phyloP scores from a whole-genome alignment of 2,888 invertebrate genomes.

The Leptinotarsa haldemani region DNA sequence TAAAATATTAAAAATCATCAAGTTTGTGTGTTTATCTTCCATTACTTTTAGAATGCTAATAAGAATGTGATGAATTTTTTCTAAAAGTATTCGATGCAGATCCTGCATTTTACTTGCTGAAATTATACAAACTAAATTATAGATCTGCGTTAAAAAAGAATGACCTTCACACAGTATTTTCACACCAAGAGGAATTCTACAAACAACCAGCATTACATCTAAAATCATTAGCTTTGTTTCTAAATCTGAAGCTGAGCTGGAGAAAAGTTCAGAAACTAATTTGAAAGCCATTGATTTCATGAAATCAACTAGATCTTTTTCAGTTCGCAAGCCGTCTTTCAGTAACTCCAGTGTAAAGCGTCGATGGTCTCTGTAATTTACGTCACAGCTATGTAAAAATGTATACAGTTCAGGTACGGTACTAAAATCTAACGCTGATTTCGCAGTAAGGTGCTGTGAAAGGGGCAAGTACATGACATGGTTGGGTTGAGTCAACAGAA shows the following conservation, averaged over 20 bases:
- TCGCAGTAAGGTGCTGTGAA: constrained; percentile 64
- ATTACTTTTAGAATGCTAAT: constrained; percentile 48
- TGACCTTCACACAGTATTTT: constrained; percentile 75
- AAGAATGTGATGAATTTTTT: constrained; percentile 48
- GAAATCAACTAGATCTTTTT: constrained; percentile 79
- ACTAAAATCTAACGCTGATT: constrained; percentile 79
- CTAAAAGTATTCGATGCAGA: constrained; percentile 32
- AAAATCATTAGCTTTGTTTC: constrained; percentile 76
- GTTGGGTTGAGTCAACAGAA: constrained; percentile 79
- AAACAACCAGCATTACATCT: constrained; percentile 72
- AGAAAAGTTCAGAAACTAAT: constrained; percentile 79
- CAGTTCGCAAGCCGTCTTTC: constrained; percentile 79
- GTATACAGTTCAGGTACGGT: constrained; percentile 90
- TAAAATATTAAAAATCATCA: constrained; percentile 40
- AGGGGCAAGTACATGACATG: constrained; percentile 82
- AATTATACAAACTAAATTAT: constrained; percentile 55
- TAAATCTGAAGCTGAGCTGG: constrained; percentile 72
- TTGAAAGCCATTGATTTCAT: constrained; percentile 82
- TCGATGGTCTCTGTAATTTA: constrained; percentile 76
- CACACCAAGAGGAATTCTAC: constrained; percentile 74
- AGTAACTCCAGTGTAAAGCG: constrained; percentile 84
- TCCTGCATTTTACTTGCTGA: constrained; percentile 23
- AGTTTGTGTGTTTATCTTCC: constrained; percentile 34
- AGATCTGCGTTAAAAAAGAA: constrained; percentile 79
- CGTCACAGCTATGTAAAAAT: constrained; percentile 83